Evolutionary conservation across 2,888 invertebrate genomes (phyloP).

Genomic region (Epicampocera succincta): DNA sequence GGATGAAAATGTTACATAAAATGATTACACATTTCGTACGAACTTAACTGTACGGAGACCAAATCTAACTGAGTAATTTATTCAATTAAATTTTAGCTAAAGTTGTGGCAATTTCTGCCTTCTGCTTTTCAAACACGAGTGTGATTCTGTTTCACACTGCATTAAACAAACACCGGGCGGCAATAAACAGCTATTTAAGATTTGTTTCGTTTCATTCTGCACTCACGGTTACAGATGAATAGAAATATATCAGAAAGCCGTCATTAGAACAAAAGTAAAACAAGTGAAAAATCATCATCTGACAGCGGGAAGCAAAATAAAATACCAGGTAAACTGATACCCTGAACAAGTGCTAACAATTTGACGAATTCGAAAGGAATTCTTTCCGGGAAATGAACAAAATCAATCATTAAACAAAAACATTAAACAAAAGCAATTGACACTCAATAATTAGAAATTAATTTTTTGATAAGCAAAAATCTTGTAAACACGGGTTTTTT

Average conservation of each 20-base stretch:
- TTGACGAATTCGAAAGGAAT: slow-evolving; percentile 21
- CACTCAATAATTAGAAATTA: background rate
- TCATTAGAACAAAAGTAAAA: background rate
- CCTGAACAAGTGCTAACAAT: slow-evolving; percentile 9
- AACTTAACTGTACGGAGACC: no score
- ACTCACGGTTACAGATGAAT: slow-evolving; percentile 42
- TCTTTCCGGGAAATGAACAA: slow-evolving; percentile 23
- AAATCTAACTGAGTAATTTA: no score
- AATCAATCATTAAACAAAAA: background rate
- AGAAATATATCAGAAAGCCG: slow-evolving; percentile 28
- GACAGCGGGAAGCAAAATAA: slow-evolving; percentile 10
- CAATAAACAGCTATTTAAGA: slow-evolving; percentile 17
- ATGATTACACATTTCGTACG: background rate
- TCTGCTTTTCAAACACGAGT: background rate
- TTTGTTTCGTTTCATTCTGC: slow-evolving; percentile 32
- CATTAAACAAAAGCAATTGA: background rate
- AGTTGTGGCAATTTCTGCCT: background rate
- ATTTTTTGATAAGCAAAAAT: no score
- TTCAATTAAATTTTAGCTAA: no score
- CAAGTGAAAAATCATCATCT: background rate
- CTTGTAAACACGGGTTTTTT: no score
- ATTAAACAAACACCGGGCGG: slow-evolving; percentile 24
- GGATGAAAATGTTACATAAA: background rate
- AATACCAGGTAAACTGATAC: slow-evolving; percentile 31
- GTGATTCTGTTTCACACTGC: slow-evolving; percentile 11